These are phyloP conservation scores for Cryptocephalus primarius DNA, from an alignment of 2,888 invertebrate species.

Conservation along the genomic window DNA sequence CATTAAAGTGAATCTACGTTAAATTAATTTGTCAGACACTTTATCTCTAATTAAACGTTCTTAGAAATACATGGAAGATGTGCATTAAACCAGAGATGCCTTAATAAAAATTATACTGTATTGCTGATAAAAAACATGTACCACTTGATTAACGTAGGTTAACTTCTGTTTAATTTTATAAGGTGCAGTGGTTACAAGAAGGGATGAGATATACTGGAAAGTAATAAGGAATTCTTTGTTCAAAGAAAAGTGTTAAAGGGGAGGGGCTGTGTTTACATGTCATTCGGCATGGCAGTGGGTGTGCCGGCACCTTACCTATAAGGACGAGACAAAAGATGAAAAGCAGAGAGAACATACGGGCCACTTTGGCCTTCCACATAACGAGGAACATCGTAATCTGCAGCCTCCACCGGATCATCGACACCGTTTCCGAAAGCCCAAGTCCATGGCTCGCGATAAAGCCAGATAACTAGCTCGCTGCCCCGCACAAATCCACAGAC, in stretches of 20 bases:
- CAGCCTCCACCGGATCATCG: neutral
- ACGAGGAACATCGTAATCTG: neutral
- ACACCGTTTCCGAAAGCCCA: neutral
- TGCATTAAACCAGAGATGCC: too few relatives aligned
- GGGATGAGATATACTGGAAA: neutral
- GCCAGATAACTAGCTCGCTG: neutral
- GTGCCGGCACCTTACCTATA: constrained; percentile 35
- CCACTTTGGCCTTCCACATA: neutral
- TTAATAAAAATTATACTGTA: too few relatives aligned
- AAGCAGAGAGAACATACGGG: constrained; percentile 16
- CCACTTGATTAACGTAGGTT: too few relatives aligned
- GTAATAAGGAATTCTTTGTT: constrained; percentile 24
- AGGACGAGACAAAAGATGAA: constrained; percentile 31
- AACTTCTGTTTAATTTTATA: too few relatives aligned
- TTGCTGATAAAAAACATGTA: too few relatives aligned
- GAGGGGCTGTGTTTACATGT: constrained; percentile 39
- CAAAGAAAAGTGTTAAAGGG: constrained; percentile 25
- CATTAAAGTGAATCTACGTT: too few relatives aligned
- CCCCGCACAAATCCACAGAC: neutral
- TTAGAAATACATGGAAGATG: too few relatives aligned
- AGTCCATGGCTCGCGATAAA: neutral
- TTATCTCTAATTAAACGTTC: too few relatives aligned
- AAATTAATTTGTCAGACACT: too few relatives aligned
- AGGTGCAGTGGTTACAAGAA: too few relatives aligned
- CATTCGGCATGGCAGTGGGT: constrained; percentile 33